These are phyloP conservation scores for Tenodera sinensis DNA, from an alignment of 2,888 invertebrate genomes.

Conservation along the genomic window DNA sequence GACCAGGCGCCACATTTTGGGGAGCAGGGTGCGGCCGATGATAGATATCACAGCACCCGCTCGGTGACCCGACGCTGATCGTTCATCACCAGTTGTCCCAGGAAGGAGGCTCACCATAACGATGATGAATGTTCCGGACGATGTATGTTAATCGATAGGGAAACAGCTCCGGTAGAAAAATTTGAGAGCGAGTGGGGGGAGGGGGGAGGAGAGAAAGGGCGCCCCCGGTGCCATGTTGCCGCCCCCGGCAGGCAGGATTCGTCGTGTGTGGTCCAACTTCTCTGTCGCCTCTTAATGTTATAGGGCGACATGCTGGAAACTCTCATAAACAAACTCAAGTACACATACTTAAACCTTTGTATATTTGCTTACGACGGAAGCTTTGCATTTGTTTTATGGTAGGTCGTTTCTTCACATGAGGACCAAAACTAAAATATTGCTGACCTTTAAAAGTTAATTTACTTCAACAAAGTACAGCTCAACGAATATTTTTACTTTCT, in stretches of 20 bases:
- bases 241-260: neutral
- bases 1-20: neutral
- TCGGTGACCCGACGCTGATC: neutral
- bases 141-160: constrained; percentile 5
- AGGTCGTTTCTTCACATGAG: neutral
- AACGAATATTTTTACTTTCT: no score
- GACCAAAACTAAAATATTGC: neutral
- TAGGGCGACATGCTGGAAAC: neutral
- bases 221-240: neutral
- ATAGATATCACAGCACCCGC: neutral
- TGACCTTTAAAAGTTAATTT: neutral
- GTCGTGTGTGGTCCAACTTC: neutral
- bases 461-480: no score
- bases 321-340: neutral
- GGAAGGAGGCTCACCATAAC: neutral
- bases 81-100: neutral
- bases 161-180: neutral
- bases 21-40: neutral
- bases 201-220: neutral
- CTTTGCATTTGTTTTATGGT: neutral
- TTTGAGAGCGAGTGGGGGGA: neutral
- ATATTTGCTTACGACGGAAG: neutral
- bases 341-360: neutral
- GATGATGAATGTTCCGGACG: constrained; percentile 1
- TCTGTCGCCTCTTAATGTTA: neutral